Evolutionary conservation across 2,797 vertebrate species (phyloP).

Genomic region (Bucorvus abyssinicus): DNA sequence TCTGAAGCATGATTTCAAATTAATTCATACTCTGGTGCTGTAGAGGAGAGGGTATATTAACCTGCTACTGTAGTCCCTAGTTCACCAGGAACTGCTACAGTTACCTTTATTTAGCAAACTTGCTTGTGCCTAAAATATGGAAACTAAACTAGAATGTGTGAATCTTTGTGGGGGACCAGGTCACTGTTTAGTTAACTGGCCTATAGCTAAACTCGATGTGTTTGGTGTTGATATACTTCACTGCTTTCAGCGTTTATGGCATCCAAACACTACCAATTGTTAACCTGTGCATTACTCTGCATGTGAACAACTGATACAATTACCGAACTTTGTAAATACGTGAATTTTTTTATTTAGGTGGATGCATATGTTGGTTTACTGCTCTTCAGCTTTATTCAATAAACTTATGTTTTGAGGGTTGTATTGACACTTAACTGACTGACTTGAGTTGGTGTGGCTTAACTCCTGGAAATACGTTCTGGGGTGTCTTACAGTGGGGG

Average conservation of each 20-base stretch:
- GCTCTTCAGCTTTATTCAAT: constrained; percentile 87
- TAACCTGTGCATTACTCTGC: constrained; percentile 84
- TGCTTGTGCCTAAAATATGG: constrained; percentile 76
- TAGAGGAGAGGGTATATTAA: constrained; percentile 67
- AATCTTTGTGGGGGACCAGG: constrained; percentile 67
- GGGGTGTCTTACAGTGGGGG: neutral
- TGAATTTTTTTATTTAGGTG: constrained; percentile 85
- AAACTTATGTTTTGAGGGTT: constrained; percentile 85
- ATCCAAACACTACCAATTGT: constrained; percentile 69
- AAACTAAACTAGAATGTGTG: constrained; percentile 66
- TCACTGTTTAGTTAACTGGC: constrained; percentile 69
- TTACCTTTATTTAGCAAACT: constrained; percentile 65
- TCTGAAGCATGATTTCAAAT: constrained; percentile 67
- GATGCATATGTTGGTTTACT: constrained; percentile 83
- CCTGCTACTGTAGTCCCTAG: constrained; percentile 57
- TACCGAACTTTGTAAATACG: constrained; percentile 89
- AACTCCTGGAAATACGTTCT: neutral
- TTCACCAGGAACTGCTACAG: constrained; percentile 64
- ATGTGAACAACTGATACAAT: constrained; percentile 82
- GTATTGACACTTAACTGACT: constrained; percentile 69
- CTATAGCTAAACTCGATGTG: constrained; percentile 68
- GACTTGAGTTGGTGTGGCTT: constrained; percentile 47
- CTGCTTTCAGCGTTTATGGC: constrained; percentile 72
- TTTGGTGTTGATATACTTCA: constrained; percentile 70
- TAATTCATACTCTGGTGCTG: constrained; percentile 67